Percentiles rank a stretch among this genome's conserved stretches.
phyloP scores from a whole-genome alignment of 2,797 vertebrate species.

The Leontopithecus rosalia region DNA sequence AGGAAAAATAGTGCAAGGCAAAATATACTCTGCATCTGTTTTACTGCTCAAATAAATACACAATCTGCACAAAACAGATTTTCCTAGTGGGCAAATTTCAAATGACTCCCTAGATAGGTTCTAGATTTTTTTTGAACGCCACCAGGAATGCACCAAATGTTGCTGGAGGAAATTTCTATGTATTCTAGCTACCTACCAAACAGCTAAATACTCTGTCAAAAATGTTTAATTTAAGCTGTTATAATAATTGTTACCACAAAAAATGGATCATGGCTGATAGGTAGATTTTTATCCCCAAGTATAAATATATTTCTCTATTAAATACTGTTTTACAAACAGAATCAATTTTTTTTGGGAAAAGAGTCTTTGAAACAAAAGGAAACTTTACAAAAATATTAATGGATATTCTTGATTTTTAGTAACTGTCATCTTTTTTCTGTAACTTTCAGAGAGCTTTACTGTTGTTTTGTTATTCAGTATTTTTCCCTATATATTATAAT shows the following conservation, averaged over 20 bases:
- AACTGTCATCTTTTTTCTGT: background rate
- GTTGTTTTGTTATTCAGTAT: background rate
- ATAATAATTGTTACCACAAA: background rate
- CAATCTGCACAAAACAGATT: slow-evolving; percentile 42
- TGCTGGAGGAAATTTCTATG: background rate
- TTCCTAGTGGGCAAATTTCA: slow-evolving; percentile 7
- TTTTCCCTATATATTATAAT: background rate
- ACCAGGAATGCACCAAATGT: background rate
- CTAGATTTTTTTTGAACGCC: background rate
- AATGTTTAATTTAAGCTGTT: background rate
- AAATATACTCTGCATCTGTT: slow-evolving; percentile 51
- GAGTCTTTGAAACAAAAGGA: background rate
- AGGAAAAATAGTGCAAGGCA: slow-evolving; percentile 28
- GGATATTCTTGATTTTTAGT: background rate
- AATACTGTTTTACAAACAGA: background rate
- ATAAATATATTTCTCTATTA: background rate
- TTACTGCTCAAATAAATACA: slow-evolving; percentile 36
- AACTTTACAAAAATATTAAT: background rate
- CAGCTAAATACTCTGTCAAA: background rate
- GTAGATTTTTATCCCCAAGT: background rate
- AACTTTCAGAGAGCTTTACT: background rate
- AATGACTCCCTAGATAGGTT: background rate
- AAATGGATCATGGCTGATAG: background rate
- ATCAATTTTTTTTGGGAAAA: background rate
- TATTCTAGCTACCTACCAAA: background rate